phyloP scores from a whole-genome alignment of 2,113 vertebrate species.

The Pseudorhombus dupliciocellatus region DNA sequence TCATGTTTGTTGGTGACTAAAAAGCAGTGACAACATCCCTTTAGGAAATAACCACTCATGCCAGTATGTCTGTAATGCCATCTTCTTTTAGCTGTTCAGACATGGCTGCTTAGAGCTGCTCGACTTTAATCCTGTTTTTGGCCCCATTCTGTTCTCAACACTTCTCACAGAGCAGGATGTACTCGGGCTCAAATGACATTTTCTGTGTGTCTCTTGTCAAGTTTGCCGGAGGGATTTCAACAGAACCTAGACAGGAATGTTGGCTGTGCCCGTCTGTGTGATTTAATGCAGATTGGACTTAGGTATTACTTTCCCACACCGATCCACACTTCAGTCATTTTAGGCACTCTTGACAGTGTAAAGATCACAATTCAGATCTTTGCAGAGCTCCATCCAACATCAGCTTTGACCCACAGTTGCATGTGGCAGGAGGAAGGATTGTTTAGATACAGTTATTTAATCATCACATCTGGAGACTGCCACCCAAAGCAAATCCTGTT shows the following conservation, averaged over 20 bases:
- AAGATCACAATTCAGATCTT: not conserved
- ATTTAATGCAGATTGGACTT: not conserved
- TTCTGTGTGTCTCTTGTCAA: conserved; percentile 1
- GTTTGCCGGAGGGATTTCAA: conserved; percentile 27
- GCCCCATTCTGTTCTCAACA: conserved; percentile 41
- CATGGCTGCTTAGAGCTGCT: conserved; percentile 31
- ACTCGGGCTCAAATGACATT: conserved; percentile 10
- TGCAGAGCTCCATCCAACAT: not conserved
- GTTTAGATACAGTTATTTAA: not conserved
- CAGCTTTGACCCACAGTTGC: not conserved
- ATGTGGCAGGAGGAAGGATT: too few species aligned
- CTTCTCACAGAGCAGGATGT: conserved; percentile 48
- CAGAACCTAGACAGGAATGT: conserved; percentile 22
- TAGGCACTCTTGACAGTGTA: not conserved
- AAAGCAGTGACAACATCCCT: conserved; percentile 51
- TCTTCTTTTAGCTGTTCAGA: conserved; percentile 50
- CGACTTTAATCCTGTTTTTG: conserved; percentile 62
- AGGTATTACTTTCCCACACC: not conserved
- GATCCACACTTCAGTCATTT: not conserved
- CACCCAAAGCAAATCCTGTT: too few species aligned
- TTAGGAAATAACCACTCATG: conserved; percentile 25
- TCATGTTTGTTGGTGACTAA: conserved; percentile 50
- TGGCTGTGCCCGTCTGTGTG: not conserved
- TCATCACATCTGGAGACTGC: too few species aligned
- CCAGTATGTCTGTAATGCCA: conserved; percentile 50